phyloP scores from a whole-genome alignment of 2,113 vertebrate genomes.

The Hemicordylus capensis region DNA sequence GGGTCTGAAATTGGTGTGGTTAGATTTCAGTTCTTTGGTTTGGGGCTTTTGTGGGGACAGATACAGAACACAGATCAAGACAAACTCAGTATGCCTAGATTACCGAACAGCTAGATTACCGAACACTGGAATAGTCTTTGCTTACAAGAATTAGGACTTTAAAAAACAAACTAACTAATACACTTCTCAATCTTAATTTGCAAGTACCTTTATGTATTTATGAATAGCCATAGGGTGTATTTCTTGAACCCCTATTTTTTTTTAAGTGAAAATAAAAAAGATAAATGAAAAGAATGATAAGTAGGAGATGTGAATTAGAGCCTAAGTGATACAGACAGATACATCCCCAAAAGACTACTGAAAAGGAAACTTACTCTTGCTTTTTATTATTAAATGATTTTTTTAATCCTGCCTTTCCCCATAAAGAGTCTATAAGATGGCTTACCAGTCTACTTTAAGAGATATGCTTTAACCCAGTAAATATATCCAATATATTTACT shows the following conservation, averaged over 20 bases:
- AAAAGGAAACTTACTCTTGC: neutral
- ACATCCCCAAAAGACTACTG: neutral
- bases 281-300: no score
- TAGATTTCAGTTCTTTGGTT: neutral
- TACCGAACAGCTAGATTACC: slow-evolving; percentile 23
- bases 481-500: no score
- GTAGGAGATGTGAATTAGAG: neutral
- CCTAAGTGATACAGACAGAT: neutral
- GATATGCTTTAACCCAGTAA: no score
- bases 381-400: neutral
- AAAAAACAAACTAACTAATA: neutral
- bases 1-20: neutral
- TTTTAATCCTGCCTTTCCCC: neutral
- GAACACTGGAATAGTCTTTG: neutral
- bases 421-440: neutral
- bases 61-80: no score
- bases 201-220: neutral
- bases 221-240: neutral
- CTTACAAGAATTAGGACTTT: neutral
- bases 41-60: no score
- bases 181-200: neutral
- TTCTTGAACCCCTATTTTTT: neutral
- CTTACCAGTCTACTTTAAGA: neutral
- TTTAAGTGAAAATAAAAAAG: neutral
- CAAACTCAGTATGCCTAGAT: neutral